Percentiles rank a stretch among this genome's conserved stretches.
Evolutionary conservation across 1,140 invertebrate species (phyloP).

Genomic region (Listronotus oregonensis): DNA sequence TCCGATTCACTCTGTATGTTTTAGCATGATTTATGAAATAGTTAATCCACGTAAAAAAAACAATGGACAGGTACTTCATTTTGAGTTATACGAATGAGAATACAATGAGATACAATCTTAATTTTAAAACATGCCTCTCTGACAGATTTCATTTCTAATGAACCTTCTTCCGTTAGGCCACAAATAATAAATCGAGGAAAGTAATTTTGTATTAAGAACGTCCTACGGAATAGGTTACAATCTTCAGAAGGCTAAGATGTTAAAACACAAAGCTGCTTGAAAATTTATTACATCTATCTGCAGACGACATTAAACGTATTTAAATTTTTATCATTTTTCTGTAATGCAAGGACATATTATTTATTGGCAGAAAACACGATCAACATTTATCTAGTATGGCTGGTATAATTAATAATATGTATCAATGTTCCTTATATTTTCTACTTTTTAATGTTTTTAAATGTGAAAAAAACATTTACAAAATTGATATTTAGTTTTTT

Average conservation of each 20-base stretch:
- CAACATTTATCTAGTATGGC: constrained; percentile 20
- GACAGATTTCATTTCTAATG: constrained; percentile 1
- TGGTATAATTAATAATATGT: constrained; percentile 9
- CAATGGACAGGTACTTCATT: too few relatives aligned
- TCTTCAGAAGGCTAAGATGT: neutral
- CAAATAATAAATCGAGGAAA: constrained; percentile 15
- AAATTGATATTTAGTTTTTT: too few relatives aligned
- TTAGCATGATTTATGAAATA: too few relatives aligned
- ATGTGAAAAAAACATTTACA: too few relatives aligned
- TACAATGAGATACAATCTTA: too few relatives aligned
- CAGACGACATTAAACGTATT: constrained; percentile 20
- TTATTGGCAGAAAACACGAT: constrained; percentile 16
- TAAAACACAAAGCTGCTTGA: neutral
- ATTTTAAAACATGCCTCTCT: too few relatives aligned
- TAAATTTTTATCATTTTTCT: constrained; percentile 17
- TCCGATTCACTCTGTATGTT: too few relatives aligned
- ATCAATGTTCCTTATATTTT: neutral
- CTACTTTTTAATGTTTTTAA: neutral
- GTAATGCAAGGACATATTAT: constrained; percentile 22
- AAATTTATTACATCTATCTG: constrained; percentile 15
- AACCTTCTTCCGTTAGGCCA: neutral
- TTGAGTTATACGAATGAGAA: too few relatives aligned
- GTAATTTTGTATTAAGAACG: neutral
- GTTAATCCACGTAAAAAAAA: too few relatives aligned
- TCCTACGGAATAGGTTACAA: neutral